Evolutionary conservation across 2,888 invertebrate species (phyloP), one percentile per base, ranked within the genome.

Genomic region (Nemapogon koenigi): DNA sequence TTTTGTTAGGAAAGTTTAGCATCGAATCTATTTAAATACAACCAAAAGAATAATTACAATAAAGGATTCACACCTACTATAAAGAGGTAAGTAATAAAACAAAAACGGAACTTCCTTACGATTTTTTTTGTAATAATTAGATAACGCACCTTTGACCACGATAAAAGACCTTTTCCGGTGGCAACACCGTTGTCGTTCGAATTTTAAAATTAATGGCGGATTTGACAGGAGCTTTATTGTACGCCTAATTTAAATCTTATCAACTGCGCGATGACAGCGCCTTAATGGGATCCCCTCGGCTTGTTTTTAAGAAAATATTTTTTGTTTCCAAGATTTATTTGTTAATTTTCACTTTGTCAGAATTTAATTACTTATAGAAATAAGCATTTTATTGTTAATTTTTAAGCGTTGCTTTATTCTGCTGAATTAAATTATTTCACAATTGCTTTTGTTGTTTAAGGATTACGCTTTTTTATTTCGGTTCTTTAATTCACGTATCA

Each of bases 211-310:
- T 76, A 76, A 76, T 76, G 73, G 75, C 73, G 69, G 58, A 72
- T 78, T 76, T 78, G 76, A 78, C 76, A 76, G 76, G 64, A 68
- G 69, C 70, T 58, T 73, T 76, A 76, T 78, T 76, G 70, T 70
- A 65, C 53, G 64, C 63, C 70, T 76, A 76, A 76, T 76, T 76
- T 75, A 73, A 76, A 75, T 75, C 76, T 72, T 78, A 76, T 78
- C 75, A 76, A 65, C 62, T 54, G 48, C 49, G 62, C 70, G 76
- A 75, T 76, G 76, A 78, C 76, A 76, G 76, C 63, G 65, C 46
- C 62, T 63, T 78, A 78, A 76, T 78, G 75, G 76, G 66, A 70
- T 73, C 62, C 59, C 59, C 53, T 56, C 55, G 60, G 55, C 35
- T 60, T 60, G 62, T 64, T 64, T 66, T 67, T 61, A 64, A 65